Conservation (phyloP, 2,113 vertebrate genomes). For the Ameiurus melas region DNA sequence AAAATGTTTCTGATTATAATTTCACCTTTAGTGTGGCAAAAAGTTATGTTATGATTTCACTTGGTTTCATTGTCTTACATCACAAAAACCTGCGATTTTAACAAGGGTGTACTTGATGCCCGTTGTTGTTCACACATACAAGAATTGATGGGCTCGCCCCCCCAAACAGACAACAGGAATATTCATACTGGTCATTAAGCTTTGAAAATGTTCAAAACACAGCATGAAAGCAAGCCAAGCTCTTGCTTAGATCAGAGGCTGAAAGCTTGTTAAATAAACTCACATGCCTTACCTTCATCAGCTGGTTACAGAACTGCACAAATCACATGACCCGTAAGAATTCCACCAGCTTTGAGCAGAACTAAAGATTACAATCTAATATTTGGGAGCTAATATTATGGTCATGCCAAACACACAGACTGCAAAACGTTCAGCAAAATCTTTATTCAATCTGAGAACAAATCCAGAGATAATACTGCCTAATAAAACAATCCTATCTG, state of each 20-base stretch:
- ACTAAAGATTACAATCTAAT: background rate
- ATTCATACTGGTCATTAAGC: background rate
- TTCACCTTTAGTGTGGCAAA: too few species aligned
- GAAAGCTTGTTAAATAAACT: slow-evolving; percentile 68
- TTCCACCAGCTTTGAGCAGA: slow-evolving; percentile 18
- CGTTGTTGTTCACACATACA: too few species aligned
- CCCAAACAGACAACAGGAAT: background rate
- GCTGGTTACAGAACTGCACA: slow-evolving; percentile 50
- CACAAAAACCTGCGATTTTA: too few species aligned
- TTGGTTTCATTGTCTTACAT: too few species aligned
- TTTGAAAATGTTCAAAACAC: background rate
- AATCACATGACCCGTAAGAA: slow-evolving; percentile 65
- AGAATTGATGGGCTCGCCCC: background rate
- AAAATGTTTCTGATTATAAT: too few species aligned
- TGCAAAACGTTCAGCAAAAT: background rate
- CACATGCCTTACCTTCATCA: slow-evolving; percentile 68
- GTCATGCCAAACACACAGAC: background rate
- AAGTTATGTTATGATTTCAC: too few species aligned
- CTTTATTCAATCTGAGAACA: background rate
- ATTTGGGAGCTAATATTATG: background rate
- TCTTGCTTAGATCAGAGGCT: slow-evolving; percentile 31
- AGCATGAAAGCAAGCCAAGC: background rate
- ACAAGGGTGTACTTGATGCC: too few species aligned
- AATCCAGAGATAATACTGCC: background rate
- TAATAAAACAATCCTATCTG: background rate